These are phyloP conservation scores for Plutomurus gul DNA, from an alignment of 1,140 invertebrate genomes.

Conservation along the genomic window DNA sequence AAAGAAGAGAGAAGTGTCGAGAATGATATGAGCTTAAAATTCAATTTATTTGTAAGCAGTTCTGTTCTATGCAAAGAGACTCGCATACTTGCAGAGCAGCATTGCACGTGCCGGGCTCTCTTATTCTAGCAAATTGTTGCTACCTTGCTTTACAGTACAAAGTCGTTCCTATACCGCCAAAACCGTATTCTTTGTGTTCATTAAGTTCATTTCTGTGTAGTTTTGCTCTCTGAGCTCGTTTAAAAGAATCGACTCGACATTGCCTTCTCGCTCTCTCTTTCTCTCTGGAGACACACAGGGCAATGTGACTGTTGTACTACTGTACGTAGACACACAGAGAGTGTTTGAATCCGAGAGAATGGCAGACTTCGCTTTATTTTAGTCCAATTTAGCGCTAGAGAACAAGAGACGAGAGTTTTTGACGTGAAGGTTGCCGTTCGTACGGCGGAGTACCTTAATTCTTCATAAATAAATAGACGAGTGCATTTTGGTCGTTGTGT, in stretches of 20 bases:
- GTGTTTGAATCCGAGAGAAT: not conserved
- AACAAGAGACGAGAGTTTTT: not conserved
- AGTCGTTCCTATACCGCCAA: no score
- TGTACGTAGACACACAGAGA: not conserved
- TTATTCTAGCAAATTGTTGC: no score
- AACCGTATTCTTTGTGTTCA: not conserved
- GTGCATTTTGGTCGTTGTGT: not conserved
- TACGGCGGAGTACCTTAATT: not conserved
- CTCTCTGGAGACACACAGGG: not conserved
- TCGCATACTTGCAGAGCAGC: not conserved
- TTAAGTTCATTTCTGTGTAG: slow-evolving; percentile 14
- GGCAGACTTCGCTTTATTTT: no score
- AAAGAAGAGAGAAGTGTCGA: not conserved
- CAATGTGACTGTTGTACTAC: not conserved
- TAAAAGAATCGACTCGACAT: not conserved
- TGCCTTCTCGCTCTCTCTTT: no score
- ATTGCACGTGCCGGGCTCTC: no score
- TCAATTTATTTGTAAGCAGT: slow-evolving; percentile 10
- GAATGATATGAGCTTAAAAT: slow-evolving; percentile 4
- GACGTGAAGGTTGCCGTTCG: not conserved
- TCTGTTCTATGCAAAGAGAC: not conserved
- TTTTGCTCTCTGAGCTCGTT: not conserved
- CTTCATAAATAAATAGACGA: not conserved
- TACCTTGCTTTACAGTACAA: no score
- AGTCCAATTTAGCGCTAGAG: no score